phyloP scores from a whole-genome alignment of 1,140 invertebrate species.

The Spodoptera litura region DNA sequence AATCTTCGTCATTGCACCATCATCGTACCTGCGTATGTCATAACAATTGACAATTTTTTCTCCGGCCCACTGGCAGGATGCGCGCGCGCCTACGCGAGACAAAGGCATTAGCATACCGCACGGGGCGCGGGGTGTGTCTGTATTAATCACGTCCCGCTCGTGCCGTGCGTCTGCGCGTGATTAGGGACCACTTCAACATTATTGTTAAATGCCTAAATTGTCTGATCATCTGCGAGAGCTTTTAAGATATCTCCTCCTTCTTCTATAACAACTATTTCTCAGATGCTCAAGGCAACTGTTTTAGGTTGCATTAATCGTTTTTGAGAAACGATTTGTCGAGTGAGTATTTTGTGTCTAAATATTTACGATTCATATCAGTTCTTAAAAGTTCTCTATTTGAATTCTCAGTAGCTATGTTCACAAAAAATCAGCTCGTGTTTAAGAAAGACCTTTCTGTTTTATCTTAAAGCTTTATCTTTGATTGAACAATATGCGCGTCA shows the following conservation, averaged over 20 bases:
- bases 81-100: conserved; percentile 75
- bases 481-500: conserved; percentile 18
- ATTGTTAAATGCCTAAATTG: conserved; percentile 20
- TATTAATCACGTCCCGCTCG: conserved; percentile 75
- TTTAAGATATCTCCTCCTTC: too few relatives aligned
- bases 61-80: conserved; percentile 70
- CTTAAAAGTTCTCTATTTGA: too few relatives aligned
- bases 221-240: conserved; percentile 3
- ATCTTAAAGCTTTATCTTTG: conserved; percentile 30
- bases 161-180: conserved; percentile 57
- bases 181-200: conserved; percentile 1
- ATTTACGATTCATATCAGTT: too few relatives aligned
- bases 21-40: conserved; percentile 67
- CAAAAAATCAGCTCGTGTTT: too few relatives aligned
- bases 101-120: conserved; percentile 75
- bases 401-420: too few relatives aligned
- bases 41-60: conserved; percentile 71
- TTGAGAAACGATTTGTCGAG: too few relatives aligned
- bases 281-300: too few relatives aligned
- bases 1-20: conserved; percentile 32
- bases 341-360: too few relatives aligned
- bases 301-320: too few relatives aligned
- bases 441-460: not conserved
- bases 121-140: conserved; percentile 68
- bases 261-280: too few relatives aligned